phyloP scores from a whole-genome alignment of 2,797 vertebrate species.

The Pantherophis vulpinus region DNA sequence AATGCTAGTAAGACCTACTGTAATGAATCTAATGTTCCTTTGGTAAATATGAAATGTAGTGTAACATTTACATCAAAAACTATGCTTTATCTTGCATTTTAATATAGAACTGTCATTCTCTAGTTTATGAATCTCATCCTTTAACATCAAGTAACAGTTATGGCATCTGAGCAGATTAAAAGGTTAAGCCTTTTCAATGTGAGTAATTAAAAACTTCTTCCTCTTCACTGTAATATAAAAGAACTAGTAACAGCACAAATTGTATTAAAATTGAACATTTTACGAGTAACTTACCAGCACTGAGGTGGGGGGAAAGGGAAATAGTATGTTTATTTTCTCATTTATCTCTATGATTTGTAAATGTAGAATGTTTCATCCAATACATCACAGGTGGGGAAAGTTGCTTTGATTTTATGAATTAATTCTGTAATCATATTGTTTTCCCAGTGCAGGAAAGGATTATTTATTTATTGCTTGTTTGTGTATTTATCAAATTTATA shows the following conservation, averaged over 20 bases:
- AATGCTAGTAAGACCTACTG: slow-evolving; percentile 20
- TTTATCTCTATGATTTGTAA: slow-evolving; percentile 47
- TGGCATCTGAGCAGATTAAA: slow-evolving; percentile 40
- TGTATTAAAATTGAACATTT: slow-evolving; percentile 50
- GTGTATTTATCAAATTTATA: not conserved
- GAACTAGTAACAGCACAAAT: slow-evolving; percentile 46
- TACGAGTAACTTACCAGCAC: slow-evolving; percentile 38
- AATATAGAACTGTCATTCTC: slow-evolving; percentile 32
- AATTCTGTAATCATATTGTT: slow-evolving; percentile 14
- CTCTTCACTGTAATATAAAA: slow-evolving; percentile 43
- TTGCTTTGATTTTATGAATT: slow-evolving; percentile 39
- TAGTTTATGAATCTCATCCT: slow-evolving; percentile 41
- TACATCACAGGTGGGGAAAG: slow-evolving; percentile 18
- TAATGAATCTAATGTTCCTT: slow-evolving; percentile 38
- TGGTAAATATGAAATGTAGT: slow-evolving; percentile 33
- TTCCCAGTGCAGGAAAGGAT: slow-evolving; percentile 11
- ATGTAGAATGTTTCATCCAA: slow-evolving; percentile 29
- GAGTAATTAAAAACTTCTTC: slow-evolving; percentile 33
- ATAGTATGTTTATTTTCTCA: slow-evolving; percentile 40
- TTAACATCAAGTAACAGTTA: slow-evolving; percentile 54
- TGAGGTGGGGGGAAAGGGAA: slow-evolving; percentile 36
- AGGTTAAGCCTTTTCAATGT: slow-evolving; percentile 29
- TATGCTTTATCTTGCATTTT: slow-evolving; percentile 37
- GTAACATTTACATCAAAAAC: slow-evolving; percentile 51
- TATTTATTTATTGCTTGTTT: no score